Evolutionary conservation across 2,113 vertebrate species (phyloP).

Genomic region (Cyphomyrus discorhynchus): DNA sequence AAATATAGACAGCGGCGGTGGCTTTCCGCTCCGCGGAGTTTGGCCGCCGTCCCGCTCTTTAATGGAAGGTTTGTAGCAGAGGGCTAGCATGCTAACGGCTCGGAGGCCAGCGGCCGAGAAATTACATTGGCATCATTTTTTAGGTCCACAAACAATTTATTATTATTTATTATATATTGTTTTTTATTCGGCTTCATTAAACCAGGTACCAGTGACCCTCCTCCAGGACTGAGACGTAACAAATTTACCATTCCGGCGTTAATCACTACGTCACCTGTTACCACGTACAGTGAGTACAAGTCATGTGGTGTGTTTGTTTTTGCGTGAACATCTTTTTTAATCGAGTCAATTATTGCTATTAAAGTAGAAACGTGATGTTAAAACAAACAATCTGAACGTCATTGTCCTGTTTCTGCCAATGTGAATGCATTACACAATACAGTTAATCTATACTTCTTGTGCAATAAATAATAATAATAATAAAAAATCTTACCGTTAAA

Average conservation of each 20-base stretch:
- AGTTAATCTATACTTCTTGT: background rate
- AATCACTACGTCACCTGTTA: background rate
- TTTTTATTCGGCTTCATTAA: background rate
- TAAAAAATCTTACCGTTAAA: background rate
- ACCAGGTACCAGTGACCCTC: background rate
- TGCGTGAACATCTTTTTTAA: too few relatives aligned
- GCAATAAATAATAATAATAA: background rate
- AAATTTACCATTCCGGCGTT: background rate
- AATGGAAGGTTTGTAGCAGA: background rate
- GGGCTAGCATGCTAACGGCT: slow-evolving; percentile 1
- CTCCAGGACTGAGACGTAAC: background rate
- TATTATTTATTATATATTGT: background rate
- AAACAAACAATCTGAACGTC: background rate
- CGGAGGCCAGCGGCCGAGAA: background rate
- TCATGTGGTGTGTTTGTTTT: background rate
- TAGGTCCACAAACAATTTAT: background rate
- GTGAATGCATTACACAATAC: background rate
- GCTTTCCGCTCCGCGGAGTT: background rate
- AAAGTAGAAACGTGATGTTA: too few relatives aligned
- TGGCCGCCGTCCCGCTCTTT: background rate
- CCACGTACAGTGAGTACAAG: background rate
- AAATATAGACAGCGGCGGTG: slow-evolving; percentile 3
- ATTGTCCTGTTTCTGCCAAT: background rate
- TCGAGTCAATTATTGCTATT: too few relatives aligned
- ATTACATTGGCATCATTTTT: background rate